These are phyloP conservation scores for Pachyuromys duprasi DNA, from an alignment of 2,797 vertebrate genomes.

Conservation along the genomic window DNA sequence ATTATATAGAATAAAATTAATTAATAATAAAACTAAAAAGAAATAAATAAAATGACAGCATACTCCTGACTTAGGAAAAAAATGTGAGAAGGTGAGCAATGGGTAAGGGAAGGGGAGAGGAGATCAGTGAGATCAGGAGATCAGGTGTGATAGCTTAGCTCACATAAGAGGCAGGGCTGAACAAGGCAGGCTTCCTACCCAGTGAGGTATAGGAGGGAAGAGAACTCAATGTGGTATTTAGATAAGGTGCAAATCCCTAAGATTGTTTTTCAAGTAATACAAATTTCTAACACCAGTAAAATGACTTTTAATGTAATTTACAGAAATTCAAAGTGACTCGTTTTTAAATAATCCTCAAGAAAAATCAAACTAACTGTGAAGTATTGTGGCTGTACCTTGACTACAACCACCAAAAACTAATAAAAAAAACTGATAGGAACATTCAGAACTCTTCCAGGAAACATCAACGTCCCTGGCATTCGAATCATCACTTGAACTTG, in stretches of 20 bases:
- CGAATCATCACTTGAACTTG: slow-evolving; percentile 62
- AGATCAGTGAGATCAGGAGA: not conserved
- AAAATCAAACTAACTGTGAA: slow-evolving; percentile 16
- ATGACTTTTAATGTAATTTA: slow-evolving; percentile 28
- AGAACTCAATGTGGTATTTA: not conserved
- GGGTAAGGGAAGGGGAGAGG: not conserved
- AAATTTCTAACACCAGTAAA: slow-evolving; percentile 49
- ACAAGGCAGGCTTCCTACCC: not conserved
- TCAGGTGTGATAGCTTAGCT: slow-evolving; percentile 55
- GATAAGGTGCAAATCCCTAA: slow-evolving; percentile 41
- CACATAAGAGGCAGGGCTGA: not conserved
- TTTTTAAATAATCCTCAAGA: slow-evolving; percentile 49
- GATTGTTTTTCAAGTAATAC: slow-evolving; percentile 50
- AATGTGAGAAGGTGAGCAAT: no score
- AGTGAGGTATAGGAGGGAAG: not conserved
- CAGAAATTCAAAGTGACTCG: slow-evolving; percentile 34
- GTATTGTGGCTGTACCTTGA: not conserved
- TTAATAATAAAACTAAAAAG: not conserved
- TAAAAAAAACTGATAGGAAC: not conserved
- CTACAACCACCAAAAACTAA: not conserved
- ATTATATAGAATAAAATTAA: not conserved
- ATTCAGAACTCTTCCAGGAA: slow-evolving; percentile 20
- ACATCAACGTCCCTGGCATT: slow-evolving; percentile 39
- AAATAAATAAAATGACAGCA: not conserved
- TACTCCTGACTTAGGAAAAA: not conserved